Evolutionary conservation across 1,140 invertebrate species (phyloP), one percentile per base, ranked within the genome.

Genomic region (Gryllus bimaculatus): DNA sequence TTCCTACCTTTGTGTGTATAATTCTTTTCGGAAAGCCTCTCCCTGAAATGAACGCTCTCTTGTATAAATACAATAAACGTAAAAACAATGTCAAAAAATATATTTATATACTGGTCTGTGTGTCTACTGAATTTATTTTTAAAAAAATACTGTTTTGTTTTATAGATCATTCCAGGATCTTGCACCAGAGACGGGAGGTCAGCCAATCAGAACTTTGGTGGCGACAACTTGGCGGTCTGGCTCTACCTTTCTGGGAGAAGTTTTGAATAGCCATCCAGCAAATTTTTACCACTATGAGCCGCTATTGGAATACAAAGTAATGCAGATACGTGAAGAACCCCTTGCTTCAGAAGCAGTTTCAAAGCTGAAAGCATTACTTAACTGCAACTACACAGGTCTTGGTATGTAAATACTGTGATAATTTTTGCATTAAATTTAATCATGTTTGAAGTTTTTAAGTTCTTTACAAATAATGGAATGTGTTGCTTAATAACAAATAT

Each of bases 251-350:
- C 88, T 96, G 75, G 94, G 94, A 49, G 94, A 96, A 83, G 89
- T 96, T 10, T 82, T 96, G 13, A 94, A 95, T 83, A 89, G 93
- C n/a, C n/a, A n/a, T n/a, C n/a, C n/a, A n/a, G n/a, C n/a, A n/a
- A n/a, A n/a, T n/a, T n/a, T n/a, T n/a, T 96, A 96, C 86, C 94
- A 96, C 83, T 96, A 96, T 84, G 95, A 96, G 84, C 95, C 95
- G 47, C 84, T 96, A 74, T 87, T 95, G 49, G 90, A 94, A 82
- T 93, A 92, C 85, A 93, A 92, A 54, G 95, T 95, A 81, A 88
- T 92, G 77, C 93, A 94, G 87, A 91, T 95, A 75, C 88, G 94
- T 83, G 92, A 90, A 7, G 88, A 90, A 10, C 90, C 91, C 4
- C 85, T 92, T 47, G 88, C 91, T 8, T 86, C 89, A 73, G 84